Evolutionary conservation across 2,797 vertebrate species (phyloP).

Genomic region (Malacoctenus gilli): DNA sequence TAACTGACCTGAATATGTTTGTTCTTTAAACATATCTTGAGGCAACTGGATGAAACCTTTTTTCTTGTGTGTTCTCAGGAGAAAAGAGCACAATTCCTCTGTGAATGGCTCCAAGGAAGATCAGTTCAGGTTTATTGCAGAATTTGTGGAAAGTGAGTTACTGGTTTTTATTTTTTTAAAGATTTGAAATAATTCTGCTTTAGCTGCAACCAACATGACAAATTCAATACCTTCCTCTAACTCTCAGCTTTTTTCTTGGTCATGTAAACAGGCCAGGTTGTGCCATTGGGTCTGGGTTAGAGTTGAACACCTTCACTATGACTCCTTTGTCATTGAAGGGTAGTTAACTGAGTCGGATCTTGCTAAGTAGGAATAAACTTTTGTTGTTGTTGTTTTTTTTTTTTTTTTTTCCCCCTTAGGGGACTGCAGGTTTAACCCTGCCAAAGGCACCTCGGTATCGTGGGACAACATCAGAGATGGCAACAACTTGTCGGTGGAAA

Average conservation of each 20-base stretch:
- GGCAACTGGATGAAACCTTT: no score
- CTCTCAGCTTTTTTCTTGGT: no score
- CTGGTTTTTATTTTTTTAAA: neutral
- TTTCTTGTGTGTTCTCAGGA: constrained; percentile 72
- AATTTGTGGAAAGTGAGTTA: constrained; percentile 87
- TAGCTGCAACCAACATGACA: no score
- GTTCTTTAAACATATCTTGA: no score
- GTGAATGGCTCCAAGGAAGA: constrained; percentile 71
- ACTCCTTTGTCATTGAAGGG: no score
- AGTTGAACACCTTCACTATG: no score
- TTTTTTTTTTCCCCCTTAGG: constrained; percentile 50
- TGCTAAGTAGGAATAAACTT: neutral
- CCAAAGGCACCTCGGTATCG: constrained; percentile 75
- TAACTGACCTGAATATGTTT: no score
- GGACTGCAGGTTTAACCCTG: constrained; percentile 77
- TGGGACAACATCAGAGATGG: constrained; percentile 80
- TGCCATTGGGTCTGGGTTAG: no score
- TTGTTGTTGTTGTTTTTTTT: constrained; percentile 21
- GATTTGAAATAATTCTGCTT: neutral
- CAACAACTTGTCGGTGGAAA: constrained; percentile 80
- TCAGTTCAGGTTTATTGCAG: constrained; percentile 75
- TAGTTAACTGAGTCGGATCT: no score
- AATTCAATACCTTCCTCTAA: no score
- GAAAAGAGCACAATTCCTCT: constrained; percentile 65
- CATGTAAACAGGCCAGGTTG: no score